These are phyloP conservation scores for Amphiprion ocellaris DNA, from an alignment of 2,113 vertebrate genomes.

Conservation along the genomic window DNA sequence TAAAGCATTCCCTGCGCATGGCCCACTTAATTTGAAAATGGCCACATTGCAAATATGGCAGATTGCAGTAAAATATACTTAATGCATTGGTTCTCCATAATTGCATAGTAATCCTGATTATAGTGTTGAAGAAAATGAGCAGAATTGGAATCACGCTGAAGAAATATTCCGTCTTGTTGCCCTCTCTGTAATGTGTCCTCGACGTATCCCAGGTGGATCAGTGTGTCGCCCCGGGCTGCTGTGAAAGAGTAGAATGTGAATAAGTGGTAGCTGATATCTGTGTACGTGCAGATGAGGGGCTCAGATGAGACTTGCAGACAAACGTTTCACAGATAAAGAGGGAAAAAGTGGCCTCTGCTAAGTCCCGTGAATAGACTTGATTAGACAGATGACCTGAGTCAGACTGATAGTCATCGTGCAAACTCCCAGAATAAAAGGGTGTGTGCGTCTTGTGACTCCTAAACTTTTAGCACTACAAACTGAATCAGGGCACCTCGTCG, in stretches of 20 bases:
- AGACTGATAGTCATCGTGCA: conserved; percentile 55
- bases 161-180: conserved; percentile 18
- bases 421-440: conserved; percentile 5
- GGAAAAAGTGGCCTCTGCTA: conserved; percentile 11
- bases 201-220: conserved; percentile 35
- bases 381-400: conserved; percentile 50
- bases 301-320: conserved; percentile 24
- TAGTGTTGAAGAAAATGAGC: conserved; percentile 8
- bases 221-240: background rate
- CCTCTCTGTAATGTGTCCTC: conserved; percentile 12
- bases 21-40: conserved; percentile 30
- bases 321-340: conserved; percentile 42
- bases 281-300: conserved; percentile 26
- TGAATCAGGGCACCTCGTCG: conserved; percentile 22
- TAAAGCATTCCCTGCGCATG: conserved; percentile 12
- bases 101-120: background rate
- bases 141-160: background rate
- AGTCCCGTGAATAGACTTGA: conserved; percentile 48
- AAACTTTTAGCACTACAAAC: conserved; percentile 37
- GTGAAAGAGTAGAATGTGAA: conserved; percentile 28
- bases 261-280: conserved; percentile 44
- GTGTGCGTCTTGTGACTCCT: conserved; percentile 23
- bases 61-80: background rate
- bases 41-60: background rate
- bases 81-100: background rate